Base-by-base conservation (phyloP, 1,140 invertebrate genomes). In the Eubasilissa regina region DNA sequence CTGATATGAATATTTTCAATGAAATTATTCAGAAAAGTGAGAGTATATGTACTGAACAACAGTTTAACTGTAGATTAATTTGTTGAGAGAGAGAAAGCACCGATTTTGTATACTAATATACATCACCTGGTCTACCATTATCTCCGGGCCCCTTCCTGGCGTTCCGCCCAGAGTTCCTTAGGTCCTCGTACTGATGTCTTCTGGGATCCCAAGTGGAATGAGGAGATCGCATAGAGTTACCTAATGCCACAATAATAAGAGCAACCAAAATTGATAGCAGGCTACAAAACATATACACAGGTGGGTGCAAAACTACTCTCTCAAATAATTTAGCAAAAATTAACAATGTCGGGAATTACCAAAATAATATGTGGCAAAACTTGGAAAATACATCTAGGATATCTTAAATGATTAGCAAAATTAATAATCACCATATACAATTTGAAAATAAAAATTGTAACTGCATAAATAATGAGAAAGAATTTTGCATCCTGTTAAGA, bases 161-260 rank as follows among this genome's bases (percentile, higher is more conserved):
- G 68, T 85, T 17, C 12, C 81, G 62, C 66, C 84, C 85, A 13
- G 86, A 83, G 35, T 85, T 84, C 1, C 87, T 84, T 56, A 89
- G 85, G 75, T 96, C 95, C 90, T 96, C 95, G 88, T 97, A 97
- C 89, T 96, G 94, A 85, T 96, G 94, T 51, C 95, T 89, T 60
- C 95, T 91, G 64, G 95, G 95, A 89, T 96, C 95, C 95, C 95
- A 96, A 84, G 95, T 96, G 43, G 94, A 94, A 87, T 95, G 93
- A 87, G 92, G 93, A 58, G 90, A 89, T 83, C 92, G 90, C 86
- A 89, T 87, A 87, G 86, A 85, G 86, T 87, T 86, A 88, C 81
- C 87, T 86, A 83, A 83, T 79, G 58, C 76, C 78, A 81, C 75
- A 83, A 75, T 66, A 64, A 77, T 79, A 77, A 83, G 81, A 84